Evolutionary conservation across 2,113 vertebrate species (phyloP), one percentile per base, ranked within the genome.

Genomic region (Oncorhynchus clarkii): DNA sequence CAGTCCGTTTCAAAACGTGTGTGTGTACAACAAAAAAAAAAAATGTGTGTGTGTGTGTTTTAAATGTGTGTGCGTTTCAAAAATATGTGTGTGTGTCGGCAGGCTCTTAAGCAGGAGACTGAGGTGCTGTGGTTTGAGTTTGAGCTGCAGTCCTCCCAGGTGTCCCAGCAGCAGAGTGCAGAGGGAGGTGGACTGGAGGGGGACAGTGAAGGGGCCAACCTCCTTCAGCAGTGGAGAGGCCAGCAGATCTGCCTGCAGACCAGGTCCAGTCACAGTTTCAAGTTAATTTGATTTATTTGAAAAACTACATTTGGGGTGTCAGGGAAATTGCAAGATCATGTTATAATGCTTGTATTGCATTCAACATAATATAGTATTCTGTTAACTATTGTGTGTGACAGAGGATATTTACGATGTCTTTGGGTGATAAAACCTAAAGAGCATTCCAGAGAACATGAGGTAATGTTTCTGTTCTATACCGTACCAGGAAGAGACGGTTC

Each of bases 121-220:
- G 85, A 79, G 60, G 84, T 84, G 79, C 81, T 57, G 67, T 95
- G 94, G 93, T 80, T 80, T 66, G 83, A 92, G 16, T 69, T 94
- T 86, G 91, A 95, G 83, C 81, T 81, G 16, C 79, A 86, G 27
- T 88, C 84, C 31, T 31, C 82, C 71, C 74, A 75, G 64, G 65
- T 60, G 29, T 31, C 81, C 73, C 70, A 88, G 27, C 48, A 70
- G 31, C 65, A 51, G 68, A 45, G 51, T 93, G 74, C 90, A 92
- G 12, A 39, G 75, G 65, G 66, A 54, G 11, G 78, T 80, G 60
- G 80, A 59, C 73, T 76, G 85, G 5, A 12, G 2, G 73, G 90
- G 70, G 90, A 89, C 54, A 49, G 85, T 74, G 82, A 26, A 1
- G 91, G 82, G 86, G 79, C 57, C 4, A 82, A 79, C 45, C 79